These are phyloP conservation scores for Trachelus stipa DNA, from an alignment of 2,888 invertebrate genomes.

Conservation along the genomic window DNA sequence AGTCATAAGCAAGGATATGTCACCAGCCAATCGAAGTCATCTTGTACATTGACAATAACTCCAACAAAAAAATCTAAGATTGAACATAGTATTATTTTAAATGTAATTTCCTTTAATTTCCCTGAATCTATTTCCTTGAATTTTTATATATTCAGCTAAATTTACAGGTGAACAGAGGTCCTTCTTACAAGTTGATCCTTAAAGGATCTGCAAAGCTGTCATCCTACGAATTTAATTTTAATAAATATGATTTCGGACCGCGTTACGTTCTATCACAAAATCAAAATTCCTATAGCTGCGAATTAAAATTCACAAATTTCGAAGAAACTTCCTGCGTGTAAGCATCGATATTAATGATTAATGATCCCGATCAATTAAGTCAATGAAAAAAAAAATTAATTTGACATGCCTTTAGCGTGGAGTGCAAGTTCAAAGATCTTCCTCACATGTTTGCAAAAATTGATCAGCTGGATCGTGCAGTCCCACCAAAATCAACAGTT, in stretches of 20 bases:
- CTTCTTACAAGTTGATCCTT: conserved; percentile 72
- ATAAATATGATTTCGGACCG: conserved; percentile 74
- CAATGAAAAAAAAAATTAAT: background rate
- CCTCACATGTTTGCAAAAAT: conserved; percentile 70
- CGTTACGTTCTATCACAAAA: conserved; percentile 72
- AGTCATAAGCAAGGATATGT: conserved; percentile 38
- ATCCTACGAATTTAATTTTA: conserved; percentile 73
- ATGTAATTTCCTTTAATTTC: background rate
- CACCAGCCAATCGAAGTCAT: conserved; percentile 25
- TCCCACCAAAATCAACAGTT: conserved; percentile 66
- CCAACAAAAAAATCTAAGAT: conserved; percentile 38
- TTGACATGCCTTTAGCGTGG: conserved; percentile 64
- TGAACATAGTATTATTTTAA: conserved; percentile 18
- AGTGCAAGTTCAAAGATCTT: conserved; percentile 67
- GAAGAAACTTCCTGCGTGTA: conserved; percentile 57
- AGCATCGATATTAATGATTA: conserved; percentile 26
- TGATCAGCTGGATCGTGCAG: conserved; percentile 56
- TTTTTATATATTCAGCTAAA: background rate
- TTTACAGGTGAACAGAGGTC: conserved; percentile 75
- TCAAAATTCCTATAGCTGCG: conserved; percentile 65
- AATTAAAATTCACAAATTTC: conserved; percentile 62
- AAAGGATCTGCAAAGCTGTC: conserved; percentile 72
- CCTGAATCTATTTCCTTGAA: conserved; percentile 2
- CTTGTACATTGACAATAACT: conserved; percentile 38
- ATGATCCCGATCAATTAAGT: background rate